Evolutionary conservation across 2,888 invertebrate species (phyloP).

Genomic region (Cerastis rubricosa): DNA sequence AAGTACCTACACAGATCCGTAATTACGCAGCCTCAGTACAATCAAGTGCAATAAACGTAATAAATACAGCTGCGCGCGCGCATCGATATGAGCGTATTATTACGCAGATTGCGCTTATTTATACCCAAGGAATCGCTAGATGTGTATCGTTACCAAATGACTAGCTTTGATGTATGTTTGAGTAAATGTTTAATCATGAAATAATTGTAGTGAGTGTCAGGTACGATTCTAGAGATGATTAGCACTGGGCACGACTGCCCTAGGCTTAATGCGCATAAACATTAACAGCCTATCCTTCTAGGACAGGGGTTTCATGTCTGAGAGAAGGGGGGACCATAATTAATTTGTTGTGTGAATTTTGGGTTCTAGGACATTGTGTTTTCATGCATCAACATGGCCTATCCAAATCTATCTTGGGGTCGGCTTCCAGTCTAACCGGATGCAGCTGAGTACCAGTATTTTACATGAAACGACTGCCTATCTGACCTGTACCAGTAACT

Average conservation of each 20-base stretch:
- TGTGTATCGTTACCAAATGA: slow-evolving; percentile 45
- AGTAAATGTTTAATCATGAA: slow-evolving; percentile 30
- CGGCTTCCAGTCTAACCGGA: no score
- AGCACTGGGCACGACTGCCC: not conserved
- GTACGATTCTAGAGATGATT: slow-evolving; percentile 6
- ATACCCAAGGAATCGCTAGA: slow-evolving; percentile 32
- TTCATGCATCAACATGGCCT: no score
- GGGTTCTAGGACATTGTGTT: no score
- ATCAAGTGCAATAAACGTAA: slow-evolving; percentile 60
- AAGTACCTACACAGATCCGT: slow-evolving; percentile 17
- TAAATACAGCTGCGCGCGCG: slow-evolving; percentile 60
- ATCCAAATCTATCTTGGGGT: no score
- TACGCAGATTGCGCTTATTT: slow-evolving; percentile 59
- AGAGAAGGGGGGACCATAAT: not conserved
- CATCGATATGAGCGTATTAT: slow-evolving; percentile 45
- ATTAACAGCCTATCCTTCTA: not conserved
- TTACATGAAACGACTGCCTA: no score
- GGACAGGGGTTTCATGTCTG: not conserved
- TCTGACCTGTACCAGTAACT: no score
- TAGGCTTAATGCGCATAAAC: not conserved
- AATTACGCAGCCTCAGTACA: slow-evolving; percentile 47
- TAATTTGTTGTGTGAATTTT: not conserved
- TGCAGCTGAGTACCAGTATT: no score
- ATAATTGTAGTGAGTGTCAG: slow-evolving; percentile 14
- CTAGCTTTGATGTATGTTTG: slow-evolving; percentile 30